phyloP scores from a whole-genome alignment of 2,113 vertebrate genomes.

The Telmatochromis sp. region DNA sequence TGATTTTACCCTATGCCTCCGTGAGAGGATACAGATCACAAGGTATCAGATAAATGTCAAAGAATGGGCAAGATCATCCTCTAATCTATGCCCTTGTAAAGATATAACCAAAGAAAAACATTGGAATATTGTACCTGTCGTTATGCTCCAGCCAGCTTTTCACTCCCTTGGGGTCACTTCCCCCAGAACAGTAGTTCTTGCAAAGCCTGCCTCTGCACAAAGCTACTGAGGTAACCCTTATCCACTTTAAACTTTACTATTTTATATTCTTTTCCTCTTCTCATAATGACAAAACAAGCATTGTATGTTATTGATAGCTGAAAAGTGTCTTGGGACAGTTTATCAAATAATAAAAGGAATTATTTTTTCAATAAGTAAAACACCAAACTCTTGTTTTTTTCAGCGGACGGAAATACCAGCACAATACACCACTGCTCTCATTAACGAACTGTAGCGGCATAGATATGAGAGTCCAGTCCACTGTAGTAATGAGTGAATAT shows the following conservation, averaged over 20 bases:
- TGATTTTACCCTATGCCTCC: not conserved
- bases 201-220: not conserved
- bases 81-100: slow-evolving; percentile 40
- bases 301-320: slow-evolving; percentile 10
- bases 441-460: not conserved
- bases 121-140: slow-evolving; percentile 23
- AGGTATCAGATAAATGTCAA: slow-evolving; percentile 50
- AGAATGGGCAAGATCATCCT: slow-evolving; percentile 40
- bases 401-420: not conserved
- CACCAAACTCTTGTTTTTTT: not conserved
- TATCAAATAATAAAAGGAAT: not conserved
- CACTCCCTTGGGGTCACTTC: not conserved
- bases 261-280: not conserved
- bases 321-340: not conserved
- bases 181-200: not conserved
- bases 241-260: not conserved
- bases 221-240: not conserved
- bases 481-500: slow-evolving; percentile 66
- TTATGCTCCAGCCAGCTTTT: slow-evolving; percentile 3
- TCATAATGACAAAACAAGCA: not conserved
- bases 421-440: not conserved
- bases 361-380: not conserved
- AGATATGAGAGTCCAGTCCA: slow-evolving; percentile 30
- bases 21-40: slow-evolving; percentile 31
- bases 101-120: not conserved